Base-by-base conservation (phyloP, 2,797 vertebrate genomes). In the Tragopan temminckii region DNA sequence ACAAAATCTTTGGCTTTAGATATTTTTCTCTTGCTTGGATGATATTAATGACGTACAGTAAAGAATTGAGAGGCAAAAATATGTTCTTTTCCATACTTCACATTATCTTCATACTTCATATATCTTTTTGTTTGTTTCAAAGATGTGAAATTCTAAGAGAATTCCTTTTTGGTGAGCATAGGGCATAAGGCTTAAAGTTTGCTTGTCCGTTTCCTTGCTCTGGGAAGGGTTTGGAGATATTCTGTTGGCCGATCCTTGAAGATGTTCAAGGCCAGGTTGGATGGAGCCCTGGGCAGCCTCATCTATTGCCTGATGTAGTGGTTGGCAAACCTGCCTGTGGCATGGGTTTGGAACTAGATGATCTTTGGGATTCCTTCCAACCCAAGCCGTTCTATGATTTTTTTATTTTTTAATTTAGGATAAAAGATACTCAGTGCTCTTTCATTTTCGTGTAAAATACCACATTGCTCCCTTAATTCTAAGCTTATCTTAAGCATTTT, bases 121-220 rank as follows among this genome's bases (percentile, higher is more conserved):
- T 80, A 2, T 58, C 11, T 35, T 31, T 57, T 57, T 53, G 27
- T 31, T 53, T 14, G 5, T 83, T 78, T 55, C 13, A 59, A 10
- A 20, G n/a, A 5, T 0, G 0, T 43, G 45, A 15, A 36, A 45
- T 84, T 84, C 63, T 9, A 53, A 62, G 77, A 48, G 27, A 63
- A 53, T 85, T 89, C 23, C 63, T 69, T 2, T 5, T 38, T 8
- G 12, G 10, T 17, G 13, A 72, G 42, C 7, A 8, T 15, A 62
- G 29, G 3, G 0, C 52, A 20, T 67, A 25, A 67, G 78, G 15
- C 27, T 55, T 85, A 20, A 84, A 59, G 23, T 38, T 81, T 33
- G 13, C 35, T 11, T 52, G 6, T 48, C 12, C 2, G 0, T 80
- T 82, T 4, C 72, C 4, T 74, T 48, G 12, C 23, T 13, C 12